Base-by-base conservation (phyloP, 2,888 invertebrate genomes). In the Pristionchus entomophagus region DNA sequence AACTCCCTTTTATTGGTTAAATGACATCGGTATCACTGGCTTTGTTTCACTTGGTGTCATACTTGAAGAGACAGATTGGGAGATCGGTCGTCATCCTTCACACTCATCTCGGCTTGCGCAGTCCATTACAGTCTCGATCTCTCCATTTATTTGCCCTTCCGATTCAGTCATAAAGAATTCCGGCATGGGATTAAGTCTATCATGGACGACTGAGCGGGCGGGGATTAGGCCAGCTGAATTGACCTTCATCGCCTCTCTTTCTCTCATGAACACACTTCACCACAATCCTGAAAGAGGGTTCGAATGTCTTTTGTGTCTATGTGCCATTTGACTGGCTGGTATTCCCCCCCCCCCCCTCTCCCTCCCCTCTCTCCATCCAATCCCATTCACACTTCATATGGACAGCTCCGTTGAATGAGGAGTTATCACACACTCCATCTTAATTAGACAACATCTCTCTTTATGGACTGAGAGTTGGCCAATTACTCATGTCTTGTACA, bases 381-480 rank as follows among this genome's bases (percentile, higher is more conserved):
- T 22, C 56, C 22, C 22, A 38, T 38, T 69, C 45, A 32, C 69
- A 69, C 69, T 19, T 32, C 22, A 32, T 17, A 38, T 10, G 69
- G 6, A 17, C 32, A n/a, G n/a, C n/a, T n/a, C n/a, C n/a, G 59
- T 8, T 29, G 59, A 8, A 8, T 29, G 59, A 22, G 59, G 19
- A 29, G 65, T 65, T 65, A 65, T 65, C 65, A 65, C 65, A 35
- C 65, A 19, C 65, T 65, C 65, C 32, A 77, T 77, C 45, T 77
- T 26, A 77, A 77, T 45, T 26, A 77, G 77, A n/a, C 73, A 29
- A 45, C 77, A 3, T 17, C 26, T 5, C 26, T 45, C 26, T 35
- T 35, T 35, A 35, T 35, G 35, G 22, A 65, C 35, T 38, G 17
- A 3, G 35, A 65, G 17, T 38, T 38, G 8, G 5, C 32, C 32